Conservation (phyloP, 1,140 invertebrate genomes). For the Drosophila murphyi region DNA sequence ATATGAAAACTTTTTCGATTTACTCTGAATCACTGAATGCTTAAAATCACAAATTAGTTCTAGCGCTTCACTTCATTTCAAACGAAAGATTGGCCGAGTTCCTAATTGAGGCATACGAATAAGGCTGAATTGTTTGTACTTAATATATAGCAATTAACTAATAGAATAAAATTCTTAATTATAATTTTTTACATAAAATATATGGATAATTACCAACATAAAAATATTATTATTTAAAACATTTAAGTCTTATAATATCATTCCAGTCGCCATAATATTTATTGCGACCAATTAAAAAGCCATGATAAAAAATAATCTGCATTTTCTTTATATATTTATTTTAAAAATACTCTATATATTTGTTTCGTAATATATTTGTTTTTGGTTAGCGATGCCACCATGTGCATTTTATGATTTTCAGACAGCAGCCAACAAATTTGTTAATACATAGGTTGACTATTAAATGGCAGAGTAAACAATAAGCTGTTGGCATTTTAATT, state of each 20-base stretch:
- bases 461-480: conserved; percentile 2
- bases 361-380: not conserved
- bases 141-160: not conserved
- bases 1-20: conserved; percentile 57
- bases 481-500: not conserved
- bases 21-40: conserved; percentile 27
- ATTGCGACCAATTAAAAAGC: no score
- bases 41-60: conserved; percentile 55
- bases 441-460: not conserved
- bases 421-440: conserved; percentile 9
- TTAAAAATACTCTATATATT: not conserved
- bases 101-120: not conserved
- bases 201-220: no score
- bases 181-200: no score
- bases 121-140: not conserved
- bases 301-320: no score
- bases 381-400: conserved; percentile 32
- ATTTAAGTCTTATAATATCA: no score
- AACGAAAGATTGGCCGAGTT: conserved; percentile 13
- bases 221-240: no score
- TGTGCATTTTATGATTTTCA: conserved; percentile 63
- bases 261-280: no score
- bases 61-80: conserved; percentile 51
- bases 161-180: not conserved
- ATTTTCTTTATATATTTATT: not conserved